These are phyloP conservation scores for Agapostemon virescens DNA, from an alignment of 2,888 invertebrate genomes.

Conservation along the genomic window DNA sequence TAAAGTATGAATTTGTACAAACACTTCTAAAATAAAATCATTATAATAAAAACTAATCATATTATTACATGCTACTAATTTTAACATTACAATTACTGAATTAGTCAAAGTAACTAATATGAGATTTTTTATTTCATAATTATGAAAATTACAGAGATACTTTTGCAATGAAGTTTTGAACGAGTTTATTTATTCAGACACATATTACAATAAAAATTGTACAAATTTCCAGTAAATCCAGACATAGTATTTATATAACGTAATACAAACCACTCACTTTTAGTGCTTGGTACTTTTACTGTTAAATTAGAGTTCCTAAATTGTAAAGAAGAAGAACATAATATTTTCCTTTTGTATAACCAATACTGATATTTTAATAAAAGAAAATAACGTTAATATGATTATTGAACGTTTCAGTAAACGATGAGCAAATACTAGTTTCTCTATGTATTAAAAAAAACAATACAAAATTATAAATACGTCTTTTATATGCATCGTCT, in stretches of 20 bases:
- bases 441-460: background rate
- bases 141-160: background rate
- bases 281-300: background rate
- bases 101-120: background rate
- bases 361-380: conserved; percentile 15
- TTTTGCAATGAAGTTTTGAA: background rate
- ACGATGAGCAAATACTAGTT: conserved; percentile 10
- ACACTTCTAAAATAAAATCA: background rate
- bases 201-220: background rate
- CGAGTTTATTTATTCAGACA: background rate
- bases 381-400: background rate
- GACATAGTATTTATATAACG: background rate
- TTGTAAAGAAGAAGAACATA: background rate
- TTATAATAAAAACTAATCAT: background rate
- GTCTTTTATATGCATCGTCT: conserved; percentile 12
- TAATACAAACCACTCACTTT: background rate
- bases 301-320: background rate
- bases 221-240: background rate
- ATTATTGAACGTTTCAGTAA: conserved; percentile 21
- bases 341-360: background rate
- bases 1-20: conserved; percentile 5
- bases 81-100: background rate
- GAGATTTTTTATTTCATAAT: background rate
- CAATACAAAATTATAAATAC: conserved; percentile 22
- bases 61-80: background rate